Evolutionary conservation across 2,888 invertebrate species (phyloP).

Genomic region (Ferrisia virgata): DNA sequence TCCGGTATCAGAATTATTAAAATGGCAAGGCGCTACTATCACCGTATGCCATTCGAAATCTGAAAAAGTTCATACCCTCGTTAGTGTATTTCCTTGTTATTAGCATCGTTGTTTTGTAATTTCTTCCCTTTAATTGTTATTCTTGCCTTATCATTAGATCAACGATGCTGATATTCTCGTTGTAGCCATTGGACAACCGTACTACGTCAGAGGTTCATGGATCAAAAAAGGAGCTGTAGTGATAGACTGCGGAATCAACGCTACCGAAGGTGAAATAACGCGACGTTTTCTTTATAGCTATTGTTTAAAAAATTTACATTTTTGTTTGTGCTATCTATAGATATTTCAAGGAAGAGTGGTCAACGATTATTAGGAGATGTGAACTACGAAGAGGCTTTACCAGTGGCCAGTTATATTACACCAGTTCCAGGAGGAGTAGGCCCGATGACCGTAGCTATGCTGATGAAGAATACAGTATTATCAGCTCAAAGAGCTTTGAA

Average conservation of each 20-base stretch:
- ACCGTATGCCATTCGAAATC: slow-evolving; percentile 97
- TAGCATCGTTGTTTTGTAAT: neutral
- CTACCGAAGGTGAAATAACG: slow-evolving; percentile 68
- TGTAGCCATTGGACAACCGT: slow-evolving; percentile 88
- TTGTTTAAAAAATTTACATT: neutral
- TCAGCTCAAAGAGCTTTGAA: slow-evolving; percentile 61
- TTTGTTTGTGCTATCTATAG: slow-evolving; percentile 57
- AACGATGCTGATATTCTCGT: slow-evolving; percentile 89
- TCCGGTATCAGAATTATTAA: slow-evolving; percentile 87
- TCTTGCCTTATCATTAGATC: slow-evolving; percentile 58
- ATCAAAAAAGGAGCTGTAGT: slow-evolving; percentile 97
- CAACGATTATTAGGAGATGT: slow-evolving; percentile 93
- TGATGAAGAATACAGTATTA: slow-evolving; percentile 89
- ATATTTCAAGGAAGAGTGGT: slow-evolving; percentile 72
- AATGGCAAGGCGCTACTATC: slow-evolving; percentile 96
- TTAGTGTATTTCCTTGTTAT: slow-evolving; percentile 52
- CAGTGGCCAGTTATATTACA: slow-evolving; percentile 83
- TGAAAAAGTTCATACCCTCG: slow-evolving; percentile 71
- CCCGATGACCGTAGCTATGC: slow-evolving; percentile 98
- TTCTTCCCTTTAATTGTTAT: neutral
- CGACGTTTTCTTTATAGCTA: neutral
- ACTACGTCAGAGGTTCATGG: slow-evolving; percentile 92
- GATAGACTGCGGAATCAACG: slow-evolving; percentile 97
- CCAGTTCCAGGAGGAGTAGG: slow-evolving; percentile 97
- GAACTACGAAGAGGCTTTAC: slow-evolving; percentile 73